These are phyloP conservation scores for Agrochola circellaris DNA, from an alignment of 2,888 invertebrate species.

Conservation along the genomic window DNA sequence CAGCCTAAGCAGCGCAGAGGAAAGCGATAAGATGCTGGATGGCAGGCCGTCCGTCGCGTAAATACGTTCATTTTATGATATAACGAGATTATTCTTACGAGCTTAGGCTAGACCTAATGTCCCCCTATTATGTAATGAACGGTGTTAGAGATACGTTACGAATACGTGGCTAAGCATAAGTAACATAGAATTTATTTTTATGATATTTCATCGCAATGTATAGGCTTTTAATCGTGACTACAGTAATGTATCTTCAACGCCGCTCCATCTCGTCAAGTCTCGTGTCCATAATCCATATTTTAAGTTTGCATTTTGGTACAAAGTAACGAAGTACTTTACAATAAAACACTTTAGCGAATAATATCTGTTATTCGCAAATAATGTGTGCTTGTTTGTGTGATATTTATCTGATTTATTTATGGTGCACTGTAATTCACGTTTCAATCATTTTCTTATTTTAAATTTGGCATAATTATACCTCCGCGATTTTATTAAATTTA, in stretches of 20 bases:
- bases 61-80: constrained; percentile 61
- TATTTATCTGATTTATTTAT: constrained; percentile 66
- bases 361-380: constrained; percentile 68
- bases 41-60: constrained; percentile 93
- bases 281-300: constrained; percentile 75
- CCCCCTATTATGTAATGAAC: constrained; percentile 74
- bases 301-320: constrained; percentile 87
- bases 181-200: constrained; percentile 83
- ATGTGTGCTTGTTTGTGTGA: constrained; percentile 79
- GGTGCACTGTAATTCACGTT: constrained; percentile 65
- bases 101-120: constrained; percentile 77
- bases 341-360: constrained; percentile 68
- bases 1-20: constrained; percentile 93
- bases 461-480: constrained; percentile 31
- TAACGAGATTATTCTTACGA: constrained; percentile 68
- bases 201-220: constrained; percentile 68
- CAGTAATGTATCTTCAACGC: constrained; percentile 71
- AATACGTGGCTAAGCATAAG: constrained; percentile 70
- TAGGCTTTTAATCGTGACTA: constrained; percentile 47
- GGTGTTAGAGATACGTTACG: constrained; percentile 72
- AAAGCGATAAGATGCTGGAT: constrained; percentile 94
- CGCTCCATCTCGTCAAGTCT: constrained; percentile 70
- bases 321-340: constrained; percentile 75
- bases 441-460: constrained; percentile 36
- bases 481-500: constrained; percentile 22